Evolutionary conservation across 2,797 vertebrate species (phyloP), one percentile per base, ranked within the genome.

Genomic region (Calcarius lapponicus): DNA sequence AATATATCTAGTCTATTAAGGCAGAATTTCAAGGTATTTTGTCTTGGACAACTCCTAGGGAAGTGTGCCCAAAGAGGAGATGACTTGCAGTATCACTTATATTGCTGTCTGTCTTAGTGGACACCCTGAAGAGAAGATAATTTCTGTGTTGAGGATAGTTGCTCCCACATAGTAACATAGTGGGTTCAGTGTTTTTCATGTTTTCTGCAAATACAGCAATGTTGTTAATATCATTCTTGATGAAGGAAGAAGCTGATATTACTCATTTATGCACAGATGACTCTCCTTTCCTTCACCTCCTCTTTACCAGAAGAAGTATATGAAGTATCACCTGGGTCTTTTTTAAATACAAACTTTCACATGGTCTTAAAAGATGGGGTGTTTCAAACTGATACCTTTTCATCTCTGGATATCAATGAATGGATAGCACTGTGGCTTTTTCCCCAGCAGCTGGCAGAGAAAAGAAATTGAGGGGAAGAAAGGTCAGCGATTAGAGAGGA

Each of bases 391-490:
- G 32, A 7, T 83, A 38, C 3, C 11, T 83, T 86, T 56, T 60
- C 43, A 28, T 88, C 85, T 85, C 19, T 86, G 65, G 89, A n/a
- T 86, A 65, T 22, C 54, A 88, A 20, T 73, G 62, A 82, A 71
- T 67, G 26, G 38, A 31, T 81, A 87, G 31, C 29, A 25, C 76
- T 38, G 11, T 40, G 10, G 3, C 4, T 50, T 88, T 64, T 80
- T 65, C 54, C 31, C 36, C 40, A 81, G 31, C 76, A 93, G 43
- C 71, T 80, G 74, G 47, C 81, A 62, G 31, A 85, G 89, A 57
- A 89, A 73, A 92, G 78, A 92, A 92, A 85, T 40, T 67, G 83
- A 94, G 51, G 56, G 51, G 31, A 92, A 82, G 58, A 64, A 90
- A 92, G 70, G 78, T 89, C 70, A 51, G 34, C 0, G 11, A 84